Conservation (phyloP, 35 echinoderm and acorn worm species). For the Heliocidaris erythrogramma region DNA sequence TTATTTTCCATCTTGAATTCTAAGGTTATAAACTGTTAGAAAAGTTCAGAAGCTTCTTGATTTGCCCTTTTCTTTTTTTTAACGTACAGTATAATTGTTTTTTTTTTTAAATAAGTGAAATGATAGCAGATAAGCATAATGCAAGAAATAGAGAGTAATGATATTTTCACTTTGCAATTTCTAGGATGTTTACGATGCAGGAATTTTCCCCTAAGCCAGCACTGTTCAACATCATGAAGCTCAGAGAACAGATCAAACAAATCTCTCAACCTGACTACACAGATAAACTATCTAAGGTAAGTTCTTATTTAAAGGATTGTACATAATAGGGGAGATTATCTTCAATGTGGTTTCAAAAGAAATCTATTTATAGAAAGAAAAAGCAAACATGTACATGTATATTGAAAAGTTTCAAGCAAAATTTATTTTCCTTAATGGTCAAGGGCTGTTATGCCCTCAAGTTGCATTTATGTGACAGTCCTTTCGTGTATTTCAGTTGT, state of each 20-base stretch:
- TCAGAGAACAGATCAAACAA: background rate
- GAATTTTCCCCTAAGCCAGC: background rate
- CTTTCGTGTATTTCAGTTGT: no score
- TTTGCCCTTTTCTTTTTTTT: background rate
- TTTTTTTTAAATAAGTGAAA: background rate
- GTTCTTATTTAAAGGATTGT: background rate
- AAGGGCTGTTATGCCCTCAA: no score
- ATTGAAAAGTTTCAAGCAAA: no score
- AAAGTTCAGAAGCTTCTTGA: no score
- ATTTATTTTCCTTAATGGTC: no score
- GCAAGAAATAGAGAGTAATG: background rate
- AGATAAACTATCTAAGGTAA: constrained; percentile 6
- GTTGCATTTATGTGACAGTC: no score
- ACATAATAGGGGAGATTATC: no score
- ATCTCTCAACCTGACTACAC: constrained; percentile 36
- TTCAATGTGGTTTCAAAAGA: no score
- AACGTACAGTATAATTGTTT: background rate
- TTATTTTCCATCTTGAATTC: no score
- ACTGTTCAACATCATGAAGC: constrained; percentile 30
- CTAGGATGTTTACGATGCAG: background rate
- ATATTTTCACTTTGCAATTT: background rate
- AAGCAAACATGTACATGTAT: no score
- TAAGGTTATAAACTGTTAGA: no score
- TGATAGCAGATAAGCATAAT: background rate
- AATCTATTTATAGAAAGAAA: no score